Evolutionary conservation across 2,113 vertebrate genomes (phyloP).

Genomic region (Arenaria interpres): DNA sequence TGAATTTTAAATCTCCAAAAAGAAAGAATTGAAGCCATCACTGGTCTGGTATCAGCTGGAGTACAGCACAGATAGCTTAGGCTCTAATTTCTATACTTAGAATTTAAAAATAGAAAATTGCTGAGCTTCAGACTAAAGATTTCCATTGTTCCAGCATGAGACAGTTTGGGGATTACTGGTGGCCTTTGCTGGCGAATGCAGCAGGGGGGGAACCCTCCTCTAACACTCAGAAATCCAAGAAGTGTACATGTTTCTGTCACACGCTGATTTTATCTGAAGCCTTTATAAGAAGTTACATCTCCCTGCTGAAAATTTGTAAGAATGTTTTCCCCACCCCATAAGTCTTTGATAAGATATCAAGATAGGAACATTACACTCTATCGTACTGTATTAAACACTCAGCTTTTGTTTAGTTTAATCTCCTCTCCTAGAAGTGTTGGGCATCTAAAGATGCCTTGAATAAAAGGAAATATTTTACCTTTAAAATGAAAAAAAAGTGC

Average conservation of each 20-base stretch:
- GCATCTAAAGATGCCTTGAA: background rate
- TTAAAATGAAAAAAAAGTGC: background rate
- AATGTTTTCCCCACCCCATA: background rate
- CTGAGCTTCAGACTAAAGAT: background rate
- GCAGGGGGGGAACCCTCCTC: background rate
- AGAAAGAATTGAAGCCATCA: background rate
- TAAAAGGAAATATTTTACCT: background rate
- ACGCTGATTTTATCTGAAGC: background rate
- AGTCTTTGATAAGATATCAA: background rate
- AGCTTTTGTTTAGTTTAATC: background rate
- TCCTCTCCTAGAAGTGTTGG: background rate
- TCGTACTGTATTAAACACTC: background rate
- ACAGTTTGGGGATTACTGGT: background rate
- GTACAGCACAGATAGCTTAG: background rate
- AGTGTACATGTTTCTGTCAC: background rate
- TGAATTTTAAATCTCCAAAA: background rate
- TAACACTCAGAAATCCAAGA: background rate
- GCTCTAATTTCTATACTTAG: background rate
- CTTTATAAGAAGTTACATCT: background rate
- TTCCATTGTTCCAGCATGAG: background rate
- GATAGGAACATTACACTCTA: background rate
- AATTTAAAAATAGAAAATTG: conserved; percentile 12
- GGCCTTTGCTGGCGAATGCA: background rate
- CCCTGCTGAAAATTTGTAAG: background rate
- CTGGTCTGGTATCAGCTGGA: background rate